Base-by-base conservation (phyloP, 2,113 vertebrate species). In the Myodes glareolus region DNA sequence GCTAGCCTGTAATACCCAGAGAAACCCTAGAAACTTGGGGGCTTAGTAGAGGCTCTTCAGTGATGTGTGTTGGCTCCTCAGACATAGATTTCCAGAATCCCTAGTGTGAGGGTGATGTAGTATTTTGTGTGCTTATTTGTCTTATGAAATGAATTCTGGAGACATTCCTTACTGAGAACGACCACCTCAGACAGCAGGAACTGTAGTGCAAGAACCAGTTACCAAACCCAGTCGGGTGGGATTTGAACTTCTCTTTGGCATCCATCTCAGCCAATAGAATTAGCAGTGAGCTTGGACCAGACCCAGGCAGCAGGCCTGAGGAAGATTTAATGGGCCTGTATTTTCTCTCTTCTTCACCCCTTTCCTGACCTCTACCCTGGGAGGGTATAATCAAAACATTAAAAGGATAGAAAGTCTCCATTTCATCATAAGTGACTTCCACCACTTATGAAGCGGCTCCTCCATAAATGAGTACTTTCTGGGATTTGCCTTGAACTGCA, bases 361-460 rank as follows among this genome's bases (percentile, higher is more conserved):
- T 89, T 89, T 96, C n/a, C 85, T 95, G 92, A 94, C 85, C 85
- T 97, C 85, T n/a, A 91, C 70, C 42, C 76, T 25, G 11, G 78
- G 36, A 97, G 88, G 92, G 93, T 86, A 84, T 42, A 97, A 97
- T 96, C 81, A 94, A 94, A 95, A 84, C 87, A 97, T 94, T 77
- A 94, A 88, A 96, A 92, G 84, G 90, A 92, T 92, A 95, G 94
- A 88, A 94, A 96, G 89, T 73, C 33, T 85, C 76, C 88, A 80
- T 94, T 97, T 96, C 82, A 81, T 47, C 73, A 85, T 84, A 70
- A 85, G 93, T 61, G 63, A 78, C 88, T 94, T 81, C 45, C 25
- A 81, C 52, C 52, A 39, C 92, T 94, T 94, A 50, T 25, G 33
- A 23, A 52, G 58, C 31, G 21, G 36, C 52, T 5, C 75, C 39